Conservation (phyloP, 2,113 vertebrate genomes). For the Boulengeromyrus knoepffleri region DNA sequence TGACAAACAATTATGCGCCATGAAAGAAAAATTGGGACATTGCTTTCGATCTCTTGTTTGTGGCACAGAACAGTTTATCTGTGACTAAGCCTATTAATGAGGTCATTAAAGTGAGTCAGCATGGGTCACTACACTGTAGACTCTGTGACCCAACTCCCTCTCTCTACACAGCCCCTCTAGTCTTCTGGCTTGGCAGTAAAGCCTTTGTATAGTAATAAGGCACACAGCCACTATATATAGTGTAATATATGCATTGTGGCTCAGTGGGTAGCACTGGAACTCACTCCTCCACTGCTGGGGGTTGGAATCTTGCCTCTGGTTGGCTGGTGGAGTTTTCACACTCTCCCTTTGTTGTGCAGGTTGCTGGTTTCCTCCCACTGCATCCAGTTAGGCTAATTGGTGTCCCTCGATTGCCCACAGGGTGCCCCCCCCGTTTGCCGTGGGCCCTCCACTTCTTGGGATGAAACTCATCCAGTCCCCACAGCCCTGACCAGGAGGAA, state of each 20-base stretch:
- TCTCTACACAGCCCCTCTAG: background rate
- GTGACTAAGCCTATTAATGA: constrained; percentile 3
- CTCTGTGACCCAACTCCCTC: background rate
- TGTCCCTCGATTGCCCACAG: background rate
- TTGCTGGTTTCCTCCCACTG: background rate
- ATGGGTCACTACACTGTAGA: background rate
- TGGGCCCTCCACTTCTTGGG: background rate
- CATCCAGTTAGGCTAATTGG: background rate
- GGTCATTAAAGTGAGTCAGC: background rate
- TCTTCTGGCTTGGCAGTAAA: background rate
- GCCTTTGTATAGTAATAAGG: background rate
- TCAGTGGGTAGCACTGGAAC: background rate
- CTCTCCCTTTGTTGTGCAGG: background rate
- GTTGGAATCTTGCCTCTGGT: background rate
- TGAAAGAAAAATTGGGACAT: background rate
- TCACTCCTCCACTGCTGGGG: background rate
- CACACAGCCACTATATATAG: background rate
- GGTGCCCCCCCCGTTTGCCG: background rate
- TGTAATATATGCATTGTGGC: background rate
- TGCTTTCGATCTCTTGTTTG: background rate
- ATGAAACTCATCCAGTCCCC: background rate
- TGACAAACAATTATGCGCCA: background rate
- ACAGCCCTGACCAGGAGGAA: background rate
- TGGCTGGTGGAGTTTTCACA: background rate
- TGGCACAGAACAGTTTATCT: background rate